These are phyloP conservation scores for Schrankia costaestrigalis DNA, from an alignment of 2,888 invertebrate species.

Conservation along the genomic window DNA sequence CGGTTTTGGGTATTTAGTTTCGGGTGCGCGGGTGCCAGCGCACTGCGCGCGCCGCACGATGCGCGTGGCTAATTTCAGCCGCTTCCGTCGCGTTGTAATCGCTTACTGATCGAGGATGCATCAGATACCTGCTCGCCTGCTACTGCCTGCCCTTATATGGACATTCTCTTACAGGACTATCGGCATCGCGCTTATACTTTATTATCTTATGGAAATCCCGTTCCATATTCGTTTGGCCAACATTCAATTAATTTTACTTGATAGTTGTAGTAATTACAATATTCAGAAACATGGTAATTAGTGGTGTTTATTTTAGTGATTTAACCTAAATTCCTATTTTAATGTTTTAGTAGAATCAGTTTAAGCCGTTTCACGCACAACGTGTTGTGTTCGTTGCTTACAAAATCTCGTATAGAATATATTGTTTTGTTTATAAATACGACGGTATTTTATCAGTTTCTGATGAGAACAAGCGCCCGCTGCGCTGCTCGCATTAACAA, in stretches of 20 bases:
- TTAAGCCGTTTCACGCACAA: constrained; percentile 6
- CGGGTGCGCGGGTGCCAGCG: constrained; percentile 45
- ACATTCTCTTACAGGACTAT: constrained; percentile 28
- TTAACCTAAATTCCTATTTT: constrained; percentile 15
- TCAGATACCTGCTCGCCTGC: constrained; percentile 37
- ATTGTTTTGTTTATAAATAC: constrained; percentile 15
- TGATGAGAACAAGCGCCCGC: no score
- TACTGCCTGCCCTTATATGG: constrained; percentile 45
- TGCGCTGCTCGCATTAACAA: no score
- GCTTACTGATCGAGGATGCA: constrained; percentile 42
- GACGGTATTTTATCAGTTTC: constrained; percentile 8
- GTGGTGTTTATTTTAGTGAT: constrained; percentile 14
- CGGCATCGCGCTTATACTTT: no score
- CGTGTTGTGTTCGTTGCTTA: constrained; percentile 3
- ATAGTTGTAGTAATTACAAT: no score
- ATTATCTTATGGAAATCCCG: no score
- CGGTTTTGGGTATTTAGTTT: constrained; percentile 76
- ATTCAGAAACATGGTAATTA: constrained; percentile 18
- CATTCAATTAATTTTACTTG: no score
- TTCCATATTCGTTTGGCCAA: no score
- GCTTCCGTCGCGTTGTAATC: constrained; percentile 47
- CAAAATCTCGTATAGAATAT: not conserved
- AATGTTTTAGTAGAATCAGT: constrained; percentile 11
- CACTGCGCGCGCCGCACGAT: constrained; percentile 36
- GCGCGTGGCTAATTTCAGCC: constrained; percentile 54